Base-by-base conservation (phyloP, 2,888 invertebrate genomes). In the Nemurella pictetii region DNA sequence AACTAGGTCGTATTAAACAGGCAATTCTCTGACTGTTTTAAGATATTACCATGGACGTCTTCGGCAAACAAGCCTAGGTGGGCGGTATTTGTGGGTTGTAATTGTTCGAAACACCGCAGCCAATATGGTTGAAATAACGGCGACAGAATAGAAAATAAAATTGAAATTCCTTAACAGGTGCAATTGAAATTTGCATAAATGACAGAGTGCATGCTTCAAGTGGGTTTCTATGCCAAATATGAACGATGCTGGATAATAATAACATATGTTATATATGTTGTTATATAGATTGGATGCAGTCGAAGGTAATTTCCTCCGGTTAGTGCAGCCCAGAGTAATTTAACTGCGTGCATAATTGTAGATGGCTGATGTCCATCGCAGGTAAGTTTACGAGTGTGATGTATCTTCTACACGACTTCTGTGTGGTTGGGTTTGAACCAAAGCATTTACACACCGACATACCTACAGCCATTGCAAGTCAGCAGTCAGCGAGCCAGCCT, bases 211-310 rank as follows among this genome's bases (percentile, higher is more conserved):
- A 55, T n/a, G n/a, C 55, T 12, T 55, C 55, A 55, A 55, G 75
- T 75, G 75, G 75, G 75, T 75, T 75, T 75, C 75, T 75, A 28
- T 75, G 75, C 75, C 75, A 75, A 75, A 75, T 75, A 75, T 75
- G 75, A 75, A 75, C 55, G 55, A 55, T 55, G 55, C 55, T 55
- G 9, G 9, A 55, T 55, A 55, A 55, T 20, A 55, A 55, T 55
- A 55, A 55, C 55, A n/a, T n/a, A n/a, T n/a, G n/a, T n/a, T n/a
- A n/a, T 55, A 55, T 55, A 12, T 55, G 12, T 55, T 55, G 55
- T 20, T n/a, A 55, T 55, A 55, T 55, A 55, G 55, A 55, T 55
- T 55, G 55, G 55, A 55, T 55, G 55, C 55, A 55, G 55, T 55
- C 12, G 55, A 55, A 55, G 55, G 55, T 55, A 55, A 55, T 55